These are phyloP conservation scores for Gymnoscopelus braueri DNA, from an alignment of 2,797 vertebrate species.

Conservation along the genomic window DNA sequence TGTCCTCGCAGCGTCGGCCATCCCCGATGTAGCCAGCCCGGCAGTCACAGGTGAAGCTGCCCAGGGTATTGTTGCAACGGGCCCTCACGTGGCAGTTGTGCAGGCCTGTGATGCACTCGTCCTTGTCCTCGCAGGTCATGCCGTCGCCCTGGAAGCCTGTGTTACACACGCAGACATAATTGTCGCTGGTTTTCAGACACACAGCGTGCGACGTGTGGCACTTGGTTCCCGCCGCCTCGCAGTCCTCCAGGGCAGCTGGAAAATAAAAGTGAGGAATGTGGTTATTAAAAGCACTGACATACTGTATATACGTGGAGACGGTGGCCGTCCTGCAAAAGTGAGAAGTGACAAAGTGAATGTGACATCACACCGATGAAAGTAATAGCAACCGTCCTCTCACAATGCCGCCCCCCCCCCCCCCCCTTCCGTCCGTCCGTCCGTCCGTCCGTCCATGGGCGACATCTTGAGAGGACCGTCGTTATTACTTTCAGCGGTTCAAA, in stretches of 20 bases:
- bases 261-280: constrained; percentile 4
- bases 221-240: constrained; percentile 63
- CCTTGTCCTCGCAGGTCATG: constrained; percentile 75
- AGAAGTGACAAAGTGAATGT: no score
- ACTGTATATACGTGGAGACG: no score
- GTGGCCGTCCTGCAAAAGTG: no score
- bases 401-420: no score
- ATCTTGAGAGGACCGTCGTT: no score
- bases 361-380: no score
- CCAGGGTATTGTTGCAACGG: constrained; percentile 78
- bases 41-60: constrained; percentile 82
- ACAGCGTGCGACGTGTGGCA: constrained; percentile 75
- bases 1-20: constrained; percentile 79
- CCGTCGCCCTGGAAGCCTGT: constrained; percentile 81
- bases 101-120: constrained; percentile 78
- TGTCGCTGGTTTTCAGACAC: constrained; percentile 70
- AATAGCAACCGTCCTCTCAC: no score
- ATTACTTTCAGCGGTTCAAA: no score
- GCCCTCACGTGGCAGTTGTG: constrained; percentile 76
- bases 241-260: constrained; percentile 67
- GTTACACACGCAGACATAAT: constrained; percentile 75
- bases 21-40: constrained; percentile 78
- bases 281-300: not conserved
- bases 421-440: no score
- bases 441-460: no score